Conservation (phyloP, 1,140 invertebrate species). For the Lethrus apterus region DNA sequence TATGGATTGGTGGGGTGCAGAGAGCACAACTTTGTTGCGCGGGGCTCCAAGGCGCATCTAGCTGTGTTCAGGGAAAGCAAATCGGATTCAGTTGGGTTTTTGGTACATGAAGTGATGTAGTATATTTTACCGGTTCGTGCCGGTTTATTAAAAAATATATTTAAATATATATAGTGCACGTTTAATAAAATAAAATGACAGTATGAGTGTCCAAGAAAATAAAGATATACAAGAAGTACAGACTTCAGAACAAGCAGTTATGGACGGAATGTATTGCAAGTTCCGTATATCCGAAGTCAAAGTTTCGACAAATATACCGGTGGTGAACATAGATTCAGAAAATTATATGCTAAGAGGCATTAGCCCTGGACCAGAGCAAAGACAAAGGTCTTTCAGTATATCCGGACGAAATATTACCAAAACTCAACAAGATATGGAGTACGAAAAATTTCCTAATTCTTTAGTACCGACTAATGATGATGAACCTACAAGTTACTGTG, state of each 20-base stretch:
- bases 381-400: constrained; percentile 24
- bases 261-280: constrained; percentile 13
- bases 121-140: too few relatives aligned
- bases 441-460: constrained; percentile 34
- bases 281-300: constrained; percentile 18
- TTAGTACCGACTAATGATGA: constrained; percentile 17
- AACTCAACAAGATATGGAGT: constrained; percentile 30
- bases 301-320: constrained; percentile 12
- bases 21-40: neutral
- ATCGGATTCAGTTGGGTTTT: constrained; percentile 8
- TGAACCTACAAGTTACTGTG: constrained; percentile 38
- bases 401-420: constrained; percentile 12
- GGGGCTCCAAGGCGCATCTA: constrained; percentile 14
- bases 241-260: constrained; percentile 10
- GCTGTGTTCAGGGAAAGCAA: constrained; percentile 17
- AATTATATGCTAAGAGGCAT: constrained; percentile 54
- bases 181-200: constrained; percentile 9
- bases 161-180: neutral
- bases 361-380: constrained; percentile 20
- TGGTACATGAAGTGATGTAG: neutral
- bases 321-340: constrained; percentile 48
- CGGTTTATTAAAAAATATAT: neutral
- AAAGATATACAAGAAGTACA: neutral
- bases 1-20: neutral
- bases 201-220: constrained; percentile 15